Evolutionary conservation across 2,888 invertebrate species (phyloP).

Genomic region (Dusona sp.): DNA sequence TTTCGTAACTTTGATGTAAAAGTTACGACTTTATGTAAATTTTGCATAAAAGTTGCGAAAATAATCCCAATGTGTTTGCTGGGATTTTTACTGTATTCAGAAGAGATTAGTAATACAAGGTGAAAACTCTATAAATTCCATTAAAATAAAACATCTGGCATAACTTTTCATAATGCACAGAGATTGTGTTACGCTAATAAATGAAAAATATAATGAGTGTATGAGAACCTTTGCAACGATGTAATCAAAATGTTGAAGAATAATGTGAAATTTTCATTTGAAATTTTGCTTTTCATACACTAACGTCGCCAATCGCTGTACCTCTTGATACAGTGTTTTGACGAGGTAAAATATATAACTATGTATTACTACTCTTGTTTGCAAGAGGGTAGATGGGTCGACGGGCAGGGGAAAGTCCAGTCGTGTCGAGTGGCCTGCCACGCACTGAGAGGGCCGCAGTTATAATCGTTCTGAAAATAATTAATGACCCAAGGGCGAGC

Average conservation of each 20-base stretch:
- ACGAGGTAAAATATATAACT: background rate
- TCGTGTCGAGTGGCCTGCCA: conserved; percentile 15
- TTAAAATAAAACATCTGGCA: background rate
- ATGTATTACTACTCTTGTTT: background rate
- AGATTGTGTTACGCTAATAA: background rate
- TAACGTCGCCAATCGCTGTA: background rate
- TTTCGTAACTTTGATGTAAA: no score
- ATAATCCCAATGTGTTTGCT: no score
- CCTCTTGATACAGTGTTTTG: background rate
- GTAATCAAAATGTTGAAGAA: background rate
- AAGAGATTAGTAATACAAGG: background rate
- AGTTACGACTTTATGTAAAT: no score
- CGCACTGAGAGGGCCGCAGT: conserved; percentile 37
- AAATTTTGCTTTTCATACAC: background rate
- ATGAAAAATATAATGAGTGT: background rate
- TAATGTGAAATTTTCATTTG: background rate
- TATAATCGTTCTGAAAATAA: conserved; percentile 70
- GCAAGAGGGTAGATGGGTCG: conserved; percentile 18
- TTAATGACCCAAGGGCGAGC: conserved; percentile 64
- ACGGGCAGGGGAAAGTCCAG: conserved; percentile 8
- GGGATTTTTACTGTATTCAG: no score
- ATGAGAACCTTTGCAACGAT: background rate
- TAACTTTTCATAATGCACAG: background rate
- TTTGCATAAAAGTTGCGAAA: no score
- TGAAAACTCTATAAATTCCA: background rate